Base-by-base conservation (phyloP, 23 tunicate genomes). In the Styela plicata region DNA sequence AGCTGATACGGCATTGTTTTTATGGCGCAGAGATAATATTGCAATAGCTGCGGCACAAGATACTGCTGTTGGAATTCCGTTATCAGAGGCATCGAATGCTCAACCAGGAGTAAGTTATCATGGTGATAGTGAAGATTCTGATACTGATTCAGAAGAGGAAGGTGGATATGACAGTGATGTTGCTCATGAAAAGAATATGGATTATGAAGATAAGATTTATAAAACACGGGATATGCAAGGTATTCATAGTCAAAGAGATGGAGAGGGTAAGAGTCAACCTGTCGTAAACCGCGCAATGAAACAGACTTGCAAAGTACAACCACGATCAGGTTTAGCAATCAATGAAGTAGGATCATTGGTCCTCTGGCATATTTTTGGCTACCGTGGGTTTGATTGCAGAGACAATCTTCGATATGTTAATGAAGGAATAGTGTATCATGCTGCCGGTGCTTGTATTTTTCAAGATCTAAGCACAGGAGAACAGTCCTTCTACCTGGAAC, bases 401-500 rank as follows among this genome's bases (percentile, higher is more conserved):
- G 86, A 87, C 88, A 96, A 96, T 84, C 68, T 96, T 13, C 91
- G 85, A 33, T 91, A 87, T 53, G 25, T 91, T 20, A 84, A 89
- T 24, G 92, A 87, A n/a, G 85, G 85, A 28, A 79, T 96, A 33
- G 89, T 96, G 1, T 96, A 87, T 65, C 99, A 96, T 64, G 97
- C 99, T 31, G 99, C 99, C 52, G 99, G 98, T 63, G 89, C 98
- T 69, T 97, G 97, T n/a, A 91, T 91, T 52, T 88, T 91, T 17
- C 97, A 96, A 31, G 75, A 91, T 75, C 65, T 96, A 13, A 57
- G 74, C 0, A 69, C 87, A 20, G 85, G 82, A 3, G 63, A 90
- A 0, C 97, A 96, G 69, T 82, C 89, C 1, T 96, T 96, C 66
- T 96, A 96, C 69, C 74, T 85, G 57, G 97, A 91, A 79, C 99